Conservation (phyloP, 2,888 invertebrate genomes). For the Baronia brevicornis region DNA sequence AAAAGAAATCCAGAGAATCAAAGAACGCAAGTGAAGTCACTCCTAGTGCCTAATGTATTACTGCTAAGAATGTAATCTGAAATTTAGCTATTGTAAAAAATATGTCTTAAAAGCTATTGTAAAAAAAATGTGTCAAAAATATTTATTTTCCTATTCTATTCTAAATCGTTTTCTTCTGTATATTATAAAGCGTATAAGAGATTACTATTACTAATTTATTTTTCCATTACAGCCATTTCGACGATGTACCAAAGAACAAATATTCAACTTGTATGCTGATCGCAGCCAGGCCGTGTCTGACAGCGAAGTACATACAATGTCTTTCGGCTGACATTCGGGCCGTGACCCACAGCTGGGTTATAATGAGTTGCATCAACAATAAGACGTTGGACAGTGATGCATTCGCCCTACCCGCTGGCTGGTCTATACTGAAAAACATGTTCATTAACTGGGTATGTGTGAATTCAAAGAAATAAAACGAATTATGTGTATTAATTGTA, state of each 20-base stretch:
- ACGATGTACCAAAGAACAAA: conserved; percentile 70
- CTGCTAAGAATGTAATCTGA: too few species aligned
- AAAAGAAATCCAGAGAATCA: too few species aligned
- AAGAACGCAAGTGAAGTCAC: too few species aligned
- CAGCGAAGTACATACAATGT: conserved; percentile 84
- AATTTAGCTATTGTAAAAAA: too few species aligned
- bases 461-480: background rate
- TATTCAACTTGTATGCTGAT: conserved; percentile 76
- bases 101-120: too few species aligned
- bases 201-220: background rate
- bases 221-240: conserved; percentile 54
- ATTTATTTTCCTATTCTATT: too few species aligned
- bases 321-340: conserved; percentile 79
- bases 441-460: conserved; percentile 59
- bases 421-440: conserved; percentile 64
- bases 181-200: too few species aligned
- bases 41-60: too few species aligned
- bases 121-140: too few species aligned
- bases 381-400: conserved; percentile 51
- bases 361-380: conserved; percentile 72
- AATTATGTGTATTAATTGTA: too few species aligned
- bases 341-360: conserved; percentile 83
- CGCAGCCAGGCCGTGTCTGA: conserved; percentile 82
- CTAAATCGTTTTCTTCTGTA: too few species aligned
- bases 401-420: conserved; percentile 77